Evolutionary conservation across 2,797 vertebrate genomes (phyloP), one percentile per base, ranked within the genome.

Genomic region (Tachyglossus aculeatus): DNA sequence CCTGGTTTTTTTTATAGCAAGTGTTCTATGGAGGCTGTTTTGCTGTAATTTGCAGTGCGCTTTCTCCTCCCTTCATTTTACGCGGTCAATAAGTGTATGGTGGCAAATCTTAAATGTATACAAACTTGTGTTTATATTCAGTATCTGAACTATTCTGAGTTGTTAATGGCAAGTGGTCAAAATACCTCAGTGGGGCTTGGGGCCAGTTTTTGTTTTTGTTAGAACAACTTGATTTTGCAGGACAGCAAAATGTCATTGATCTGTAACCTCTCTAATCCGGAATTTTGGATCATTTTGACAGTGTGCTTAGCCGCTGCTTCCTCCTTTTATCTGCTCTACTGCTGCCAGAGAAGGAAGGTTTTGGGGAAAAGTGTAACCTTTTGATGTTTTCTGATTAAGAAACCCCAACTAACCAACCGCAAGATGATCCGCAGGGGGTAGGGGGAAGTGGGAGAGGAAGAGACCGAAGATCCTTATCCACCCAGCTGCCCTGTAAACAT

Each of bases 121-220:
- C 43, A 63, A 72, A 63, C 57, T 63, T 55, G 29, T 19, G 7
- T 27, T 32, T 61, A 14, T 33, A 56, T 48, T 64, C 29, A 69
- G 21, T 37, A 29, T 41, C 39, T 53, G 21, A 66, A 71, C 32
- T 34, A 22, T 4, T 69, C 31, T 51, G 38, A 4, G 52, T 73
- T 55, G 9, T 54, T 21, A 57, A 13, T 57, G 16, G 24, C 52
- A 5, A 64, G 2, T 69, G 61, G 59, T 51, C 15, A 24, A 56
- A 51, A 67, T 53, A 63, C 56, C 62, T 67, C 62, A 67, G 24
- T 66, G 56, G 67, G 63, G 62, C 45, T 71, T 71, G 43, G 59
- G 31, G 43, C 60, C 55, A 59, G 59, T 60, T 47, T 69, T 53
- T 76, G 67, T 68, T 50, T 50, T 48, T 38, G 31, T 44, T 62